Evolutionary conservation across 2,888 invertebrate genomes (phyloP), one percentile per base, ranked within the genome.

Genomic region (Cantharis rufa): DNA sequence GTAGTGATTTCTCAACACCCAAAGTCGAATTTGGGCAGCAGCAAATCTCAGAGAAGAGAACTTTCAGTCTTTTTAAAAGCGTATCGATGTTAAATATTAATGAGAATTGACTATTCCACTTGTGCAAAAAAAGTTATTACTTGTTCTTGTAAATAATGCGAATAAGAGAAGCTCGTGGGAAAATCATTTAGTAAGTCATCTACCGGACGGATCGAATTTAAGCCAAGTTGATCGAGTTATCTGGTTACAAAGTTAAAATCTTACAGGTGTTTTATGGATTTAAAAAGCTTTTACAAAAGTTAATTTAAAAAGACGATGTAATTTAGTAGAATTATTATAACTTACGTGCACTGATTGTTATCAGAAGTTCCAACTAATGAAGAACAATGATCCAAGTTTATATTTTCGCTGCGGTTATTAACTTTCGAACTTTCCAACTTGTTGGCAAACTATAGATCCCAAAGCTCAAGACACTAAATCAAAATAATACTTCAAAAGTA

Each of bases 371-470:
- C 79, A 81, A 80, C 81, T 86, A 86, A 86, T 86, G 85, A 86
- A 86, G 86, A 86, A 86, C 84, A 84, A 86, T 86, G 84, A 84
- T 83, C 83, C 82, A 85, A 86, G 85, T 85, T 86, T 82, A 82
- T 84, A 82, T 84, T 86, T 86, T 84, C 85, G 85, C 82, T 84
- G 84, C 84, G 85, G 85, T 84, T 85, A 85, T 85, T 85, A 85
- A 84, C 83, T 84, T 83, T 79, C 78, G 81, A 82, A 85, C 83
- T 84, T 84, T 78, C 80, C 81, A 84, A 84, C 81, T 85, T 85
- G 81, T 82, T 82, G 80, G 81, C 82, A 81, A 84, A 83, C 83
- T 83, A 83, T 83, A 76, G 82, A 82, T 83, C 84, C 83, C 84
- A 75, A 80, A 79, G 79, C 82, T 81, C 80, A 80, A 81, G 82